A percentile compares a stretch with the other conserved stretches of the same genome.
Evolutionary conservation across 2,113 vertebrate genomes (phyloP).

Genomic region (Trogon surrucura): DNA sequence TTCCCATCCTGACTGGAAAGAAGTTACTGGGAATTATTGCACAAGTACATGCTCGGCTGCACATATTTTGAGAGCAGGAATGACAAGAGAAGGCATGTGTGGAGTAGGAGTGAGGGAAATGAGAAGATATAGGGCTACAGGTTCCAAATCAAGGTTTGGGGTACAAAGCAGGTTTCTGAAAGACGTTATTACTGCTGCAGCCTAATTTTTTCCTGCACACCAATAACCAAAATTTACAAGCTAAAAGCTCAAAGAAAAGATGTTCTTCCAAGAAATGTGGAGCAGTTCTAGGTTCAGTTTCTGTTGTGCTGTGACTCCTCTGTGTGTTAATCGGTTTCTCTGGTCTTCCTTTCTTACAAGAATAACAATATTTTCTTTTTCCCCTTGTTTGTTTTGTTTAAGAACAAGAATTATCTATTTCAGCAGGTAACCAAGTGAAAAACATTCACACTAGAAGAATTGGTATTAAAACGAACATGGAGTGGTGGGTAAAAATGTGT

Average conservation of each 20-base stretch:
- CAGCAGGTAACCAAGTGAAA: neutral
- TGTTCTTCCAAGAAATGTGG: neutral
- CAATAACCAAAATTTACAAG: neutral
- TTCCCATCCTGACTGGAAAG: conserved; percentile 15
- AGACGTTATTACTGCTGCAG: neutral
- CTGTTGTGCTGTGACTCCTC: neutral
- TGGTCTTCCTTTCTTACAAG: neutral
- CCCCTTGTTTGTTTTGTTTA: neutral
- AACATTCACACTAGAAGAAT: neutral
- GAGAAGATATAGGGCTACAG: neutral
- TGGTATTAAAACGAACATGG: neutral
- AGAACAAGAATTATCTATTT: neutral
- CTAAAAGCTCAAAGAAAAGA: neutral
- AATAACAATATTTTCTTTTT: neutral
- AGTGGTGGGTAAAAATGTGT: neutral
- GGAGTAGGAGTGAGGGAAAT: neutral
- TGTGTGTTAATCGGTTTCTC: neutral
- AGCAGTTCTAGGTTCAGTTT: neutral
- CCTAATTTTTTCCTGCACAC: neutral
- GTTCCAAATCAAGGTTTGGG: neutral
- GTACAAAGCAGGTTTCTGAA: neutral
- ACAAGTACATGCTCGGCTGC: neutral
- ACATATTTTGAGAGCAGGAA: neutral
- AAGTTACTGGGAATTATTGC: neutral
- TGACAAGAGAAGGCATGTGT: neutral